Percentiles rank a stretch among this genome's conserved stretches.
phyloP scores from a whole-genome alignment of 2,888 invertebrate genomes.

The Electrophaes corylata region DNA sequence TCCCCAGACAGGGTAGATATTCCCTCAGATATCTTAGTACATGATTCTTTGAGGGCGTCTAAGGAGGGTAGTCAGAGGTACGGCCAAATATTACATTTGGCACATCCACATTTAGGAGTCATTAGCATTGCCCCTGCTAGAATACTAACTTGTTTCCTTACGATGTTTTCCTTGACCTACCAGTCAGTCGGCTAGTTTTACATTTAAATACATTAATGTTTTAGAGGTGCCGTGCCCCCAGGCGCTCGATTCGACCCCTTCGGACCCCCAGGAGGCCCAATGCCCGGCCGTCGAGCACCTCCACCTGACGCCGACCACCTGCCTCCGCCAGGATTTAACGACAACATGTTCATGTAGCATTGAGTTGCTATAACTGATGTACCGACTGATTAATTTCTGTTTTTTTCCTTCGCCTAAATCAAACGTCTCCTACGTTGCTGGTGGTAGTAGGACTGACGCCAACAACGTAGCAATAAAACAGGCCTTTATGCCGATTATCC shows the following conservation, averaged over 20 bases:
- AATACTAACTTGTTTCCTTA: too few relatives aligned
- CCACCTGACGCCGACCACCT: constrained; percentile 90
- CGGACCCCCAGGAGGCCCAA: constrained; percentile 85
- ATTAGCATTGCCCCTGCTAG: too few relatives aligned
- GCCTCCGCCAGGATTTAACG: constrained; percentile 89
- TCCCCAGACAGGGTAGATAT: too few relatives aligned
- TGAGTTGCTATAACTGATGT: constrained; percentile 1
- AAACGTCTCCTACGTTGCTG: too few relatives aligned
- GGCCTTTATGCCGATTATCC: too few relatives aligned
- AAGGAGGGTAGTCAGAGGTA: too few relatives aligned
- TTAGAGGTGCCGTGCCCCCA: constrained; percentile 86
- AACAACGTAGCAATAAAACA: not conserved
- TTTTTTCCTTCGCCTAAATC: not conserved
- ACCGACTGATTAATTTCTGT: not conserved
- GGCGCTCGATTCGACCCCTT: constrained; percentile 95
- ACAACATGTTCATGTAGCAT: constrained; percentile 89
- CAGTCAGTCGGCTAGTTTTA: not conserved
- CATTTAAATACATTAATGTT: constrained; percentile 20
- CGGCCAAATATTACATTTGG: too few relatives aligned
- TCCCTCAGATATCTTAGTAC: too few relatives aligned
- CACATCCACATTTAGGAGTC: too few relatives aligned
- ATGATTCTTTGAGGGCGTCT: too few relatives aligned
- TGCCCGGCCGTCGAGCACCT: constrained; percentile 69
- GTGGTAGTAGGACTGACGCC: too few relatives aligned
- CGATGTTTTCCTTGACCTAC: too few relatives aligned